Conservation (phyloP, 2,797 vertebrate species). For the Poliocrania exsul region DNA sequence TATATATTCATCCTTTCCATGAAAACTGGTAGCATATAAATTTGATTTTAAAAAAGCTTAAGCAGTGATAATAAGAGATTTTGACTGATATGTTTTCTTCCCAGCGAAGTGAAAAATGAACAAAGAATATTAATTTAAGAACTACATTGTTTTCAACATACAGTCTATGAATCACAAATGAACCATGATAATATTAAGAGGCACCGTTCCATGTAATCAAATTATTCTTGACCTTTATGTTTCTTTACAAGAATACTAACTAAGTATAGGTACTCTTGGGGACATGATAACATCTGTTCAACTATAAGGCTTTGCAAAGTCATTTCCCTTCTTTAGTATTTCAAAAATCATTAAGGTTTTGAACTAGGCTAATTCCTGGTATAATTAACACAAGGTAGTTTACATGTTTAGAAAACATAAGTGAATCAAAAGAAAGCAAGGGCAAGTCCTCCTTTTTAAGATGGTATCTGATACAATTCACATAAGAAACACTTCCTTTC, state of each 20-base stretch:
- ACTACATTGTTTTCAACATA: constrained; percentile 45
- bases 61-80: neutral
- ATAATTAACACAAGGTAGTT: neutral
- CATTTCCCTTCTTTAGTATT: neutral
- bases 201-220: constrained; percentile 33
- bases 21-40: neutral
- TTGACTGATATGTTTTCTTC: neutral
- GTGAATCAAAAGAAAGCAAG: neutral
- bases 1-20: neutral
- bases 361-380: neutral
- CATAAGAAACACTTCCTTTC: neutral
- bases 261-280: neutral
- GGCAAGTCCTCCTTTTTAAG: neutral
- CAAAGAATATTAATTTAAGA: constrained; percentile 58
- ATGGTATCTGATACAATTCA: neutral
- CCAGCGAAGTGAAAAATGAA: neutral
- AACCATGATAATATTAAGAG: constrained; percentile 39
- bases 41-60: constrained; percentile 13
- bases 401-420: neutral
- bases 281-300: constrained; percentile 45
- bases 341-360: neutral
- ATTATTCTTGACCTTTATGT: constrained; percentile 61
- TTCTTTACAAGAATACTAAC: constrained; percentile 54
- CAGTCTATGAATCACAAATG: constrained; percentile 49
- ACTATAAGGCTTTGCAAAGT: neutral